Evolutionary conservation across 2,888 invertebrate genomes (phyloP), one percentile per base, ranked within the genome.

Genomic region (Tillus elongatus): DNA sequence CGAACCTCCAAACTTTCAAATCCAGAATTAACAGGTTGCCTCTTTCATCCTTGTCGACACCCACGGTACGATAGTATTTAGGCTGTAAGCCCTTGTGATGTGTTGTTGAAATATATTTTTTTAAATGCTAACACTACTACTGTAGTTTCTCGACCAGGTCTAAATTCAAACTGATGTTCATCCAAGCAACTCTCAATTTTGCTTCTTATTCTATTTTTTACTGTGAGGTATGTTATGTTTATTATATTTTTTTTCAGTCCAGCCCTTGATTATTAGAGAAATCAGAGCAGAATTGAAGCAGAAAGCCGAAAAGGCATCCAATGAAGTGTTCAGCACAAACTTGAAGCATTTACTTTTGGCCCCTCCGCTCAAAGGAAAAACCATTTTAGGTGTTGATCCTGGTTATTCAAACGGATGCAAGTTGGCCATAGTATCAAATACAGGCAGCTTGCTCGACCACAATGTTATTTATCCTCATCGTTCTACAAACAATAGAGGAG

Each of bases 391-490:
- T 0, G 73, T 95, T 34, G 95, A 95, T 69, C 95, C 95, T 1
- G 93, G 95, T 0, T 92, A 82, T 58, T 70, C 67, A 42, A 82
- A 89, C 57, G 93, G 93, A 1, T 93, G 92, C 59, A 95, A 95
- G 73, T 67, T 85, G 27, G 92, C 90, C 2, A 69, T 90, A 3
- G 79, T 91, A 41, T 80, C 81, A 8, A 68, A 74, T 36, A 78
- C 74, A 34, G 86, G 87, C 1, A 72, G 74, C 42, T 74, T 86
- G 28, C 58, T 89, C 13, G 75, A 77, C 12, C 79, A 77, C 0
- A 72, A 68, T 35, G 77, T 84, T 1, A 72, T 89, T 37, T 75
- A 82, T 66, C 82, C 86, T 0, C 73, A 73, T 42, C n/a, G n/a
- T n/a, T 8, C n/a, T n/a, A 19, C 6, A n/a, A 19, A 19, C 6